Evolutionary conservation across 2,797 vertebrate genomes (phyloP).

Genomic region (Lacerta viridis): DNA sequence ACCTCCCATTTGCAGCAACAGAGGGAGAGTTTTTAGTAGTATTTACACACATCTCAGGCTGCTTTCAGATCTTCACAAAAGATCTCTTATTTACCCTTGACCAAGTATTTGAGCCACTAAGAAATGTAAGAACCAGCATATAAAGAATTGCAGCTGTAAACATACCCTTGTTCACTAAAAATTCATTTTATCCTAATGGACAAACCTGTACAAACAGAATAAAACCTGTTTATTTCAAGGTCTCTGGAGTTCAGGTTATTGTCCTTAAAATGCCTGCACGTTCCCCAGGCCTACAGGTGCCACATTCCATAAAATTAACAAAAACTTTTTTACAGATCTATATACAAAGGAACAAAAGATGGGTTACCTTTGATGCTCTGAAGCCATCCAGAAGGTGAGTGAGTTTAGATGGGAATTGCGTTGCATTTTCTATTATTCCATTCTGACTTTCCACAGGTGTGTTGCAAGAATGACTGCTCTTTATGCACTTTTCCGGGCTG

Average conservation of each 20-base stretch:
- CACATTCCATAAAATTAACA: not conserved
- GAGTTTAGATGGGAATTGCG: conserved; percentile 76
- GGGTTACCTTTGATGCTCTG: conserved; percentile 91
- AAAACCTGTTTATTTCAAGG: not conserved
- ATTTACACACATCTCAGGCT: not conserved
- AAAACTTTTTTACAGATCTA: not conserved
- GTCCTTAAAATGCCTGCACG: not conserved
- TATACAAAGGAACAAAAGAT: not conserved
- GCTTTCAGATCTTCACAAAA: not conserved
- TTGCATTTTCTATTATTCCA: not conserved
- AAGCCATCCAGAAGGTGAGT: conserved; percentile 88
- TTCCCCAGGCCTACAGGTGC: not conserved
- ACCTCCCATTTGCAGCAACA: not conserved
- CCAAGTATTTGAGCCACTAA: not conserved
- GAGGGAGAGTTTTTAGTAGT: not conserved
- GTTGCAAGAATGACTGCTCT: not conserved
- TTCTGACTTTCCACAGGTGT: conserved; percentile 37
- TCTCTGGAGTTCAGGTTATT: not conserved
- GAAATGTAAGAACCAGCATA: conserved; percentile 1
- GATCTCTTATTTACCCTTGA: not conserved
- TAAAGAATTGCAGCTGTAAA: not conserved
- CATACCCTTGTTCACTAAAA: no score
- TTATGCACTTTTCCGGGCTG: not conserved
- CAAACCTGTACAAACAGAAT: not conserved
- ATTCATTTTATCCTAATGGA: not conserved